phyloP scores from a whole-genome alignment of 2,888 invertebrate genomes.

The Charanyca ferruginea region DNA sequence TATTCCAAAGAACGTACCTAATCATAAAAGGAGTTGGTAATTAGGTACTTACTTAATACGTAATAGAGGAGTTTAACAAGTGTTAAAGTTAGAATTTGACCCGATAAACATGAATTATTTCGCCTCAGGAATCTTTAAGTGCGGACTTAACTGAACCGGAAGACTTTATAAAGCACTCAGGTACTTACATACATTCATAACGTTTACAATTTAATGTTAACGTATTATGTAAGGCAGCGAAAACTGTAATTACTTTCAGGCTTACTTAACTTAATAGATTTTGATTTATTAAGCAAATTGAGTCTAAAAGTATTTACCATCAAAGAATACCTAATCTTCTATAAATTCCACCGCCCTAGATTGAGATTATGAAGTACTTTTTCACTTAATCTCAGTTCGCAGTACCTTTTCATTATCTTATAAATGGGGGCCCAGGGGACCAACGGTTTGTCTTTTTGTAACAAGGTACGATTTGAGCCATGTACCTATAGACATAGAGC shows the following conservation, averaged over 20 bases:
- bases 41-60: not conserved
- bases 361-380: not conserved
- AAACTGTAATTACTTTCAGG: not conserved
- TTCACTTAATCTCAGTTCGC: constrained; percentile 3
- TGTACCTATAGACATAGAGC: constrained; percentile 7
- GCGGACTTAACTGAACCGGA: not conserved
- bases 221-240: not conserved
- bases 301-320: not conserved
- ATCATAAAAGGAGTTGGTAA: not conserved
- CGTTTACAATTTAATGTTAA: constrained; percentile 21
- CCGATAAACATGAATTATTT: constrained; percentile 14
- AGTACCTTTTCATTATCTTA: not conserved
- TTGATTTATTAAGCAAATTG: not conserved
- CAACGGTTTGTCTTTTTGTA: constrained; percentile 26
- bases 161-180: not conserved
- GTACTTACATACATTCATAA: not conserved
- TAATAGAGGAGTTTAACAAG: constrained; percentile 13
- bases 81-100: constrained; percentile 23
- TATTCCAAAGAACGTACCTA: not conserved
- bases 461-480: constrained; percentile 20
- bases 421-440: too few relatives aligned
- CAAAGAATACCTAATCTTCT: not conserved
- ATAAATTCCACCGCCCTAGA: not conserved
- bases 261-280: not conserved
- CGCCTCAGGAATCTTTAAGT: constrained; percentile 9